phyloP scores from a whole-genome alignment of 1,140 invertebrate species.

The Drosophila nigromelanica region DNA sequence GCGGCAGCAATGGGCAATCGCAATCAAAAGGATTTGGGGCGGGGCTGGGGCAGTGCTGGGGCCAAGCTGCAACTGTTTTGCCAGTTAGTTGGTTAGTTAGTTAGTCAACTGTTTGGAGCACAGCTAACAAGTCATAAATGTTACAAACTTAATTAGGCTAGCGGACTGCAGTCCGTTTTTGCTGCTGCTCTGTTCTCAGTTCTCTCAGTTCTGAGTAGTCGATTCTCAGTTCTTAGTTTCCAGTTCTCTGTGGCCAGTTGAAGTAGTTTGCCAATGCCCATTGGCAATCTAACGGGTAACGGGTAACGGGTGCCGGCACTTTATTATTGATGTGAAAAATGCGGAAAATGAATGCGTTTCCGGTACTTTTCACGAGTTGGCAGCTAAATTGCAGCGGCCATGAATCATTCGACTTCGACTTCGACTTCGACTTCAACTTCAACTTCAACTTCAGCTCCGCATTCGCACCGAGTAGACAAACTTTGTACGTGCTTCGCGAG shows the following conservation, averaged over 20 bases:
- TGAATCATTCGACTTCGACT: constrained; percentile 68
- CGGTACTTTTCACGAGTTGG: constrained; percentile 80
- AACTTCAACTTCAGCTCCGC: constrained; percentile 22
- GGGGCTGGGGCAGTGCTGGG: not conserved
- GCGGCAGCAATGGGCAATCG: constrained; percentile 9
- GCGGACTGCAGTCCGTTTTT: constrained; percentile 27
- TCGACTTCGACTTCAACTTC: constrained; percentile 19
- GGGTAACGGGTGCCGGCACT: constrained; percentile 46
- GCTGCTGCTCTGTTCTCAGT: constrained; percentile 6
- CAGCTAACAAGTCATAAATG: constrained; percentile 76
- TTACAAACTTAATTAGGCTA: constrained; percentile 75
- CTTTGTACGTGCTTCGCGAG: constrained; percentile 74
- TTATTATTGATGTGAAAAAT: constrained; percentile 82
- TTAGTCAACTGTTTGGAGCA: constrained; percentile 35
- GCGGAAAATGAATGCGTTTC: constrained; percentile 81
- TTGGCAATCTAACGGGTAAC: not conserved
- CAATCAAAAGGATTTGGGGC: not conserved
- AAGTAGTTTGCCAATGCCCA: constrained; percentile 10
- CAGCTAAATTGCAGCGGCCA: constrained; percentile 77
- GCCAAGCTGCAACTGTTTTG: constrained; percentile 26
- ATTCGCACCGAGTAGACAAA: constrained; percentile 56
- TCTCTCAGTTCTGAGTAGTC: not conserved
- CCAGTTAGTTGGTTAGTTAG: constrained; percentile 25
- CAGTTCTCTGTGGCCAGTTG: constrained; percentile 25
- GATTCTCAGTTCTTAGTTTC: not conserved